Conservation (phyloP, 2,888 invertebrate genomes). For the Cotesia congregata region DNA sequence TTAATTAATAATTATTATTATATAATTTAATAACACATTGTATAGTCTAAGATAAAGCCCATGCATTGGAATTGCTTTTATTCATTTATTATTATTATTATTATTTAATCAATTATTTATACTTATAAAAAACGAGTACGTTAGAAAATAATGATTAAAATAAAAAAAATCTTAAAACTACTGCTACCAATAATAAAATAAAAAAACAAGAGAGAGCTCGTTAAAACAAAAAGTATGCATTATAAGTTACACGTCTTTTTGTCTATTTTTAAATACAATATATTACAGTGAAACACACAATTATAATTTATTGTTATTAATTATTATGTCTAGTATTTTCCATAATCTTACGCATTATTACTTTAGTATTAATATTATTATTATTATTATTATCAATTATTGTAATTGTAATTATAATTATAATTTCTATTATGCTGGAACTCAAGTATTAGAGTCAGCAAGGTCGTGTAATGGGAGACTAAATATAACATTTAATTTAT, state of each 20-base stretch:
- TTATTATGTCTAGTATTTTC: conserved; percentile 62
- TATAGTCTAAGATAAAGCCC: conserved; percentile 32
- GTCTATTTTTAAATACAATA: conserved; percentile 69
- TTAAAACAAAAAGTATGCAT: conserved; percentile 34
- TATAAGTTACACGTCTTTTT: conserved; percentile 45
- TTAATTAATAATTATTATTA: not conserved
- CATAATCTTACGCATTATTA: conserved; percentile 50
- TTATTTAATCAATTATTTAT: not conserved
- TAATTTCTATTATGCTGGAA: conserved; percentile 55
- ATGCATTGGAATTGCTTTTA: conserved; percentile 33
- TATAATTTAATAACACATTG: conserved; percentile 41
- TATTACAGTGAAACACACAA: conserved; percentile 70
- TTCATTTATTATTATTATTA: not conserved
- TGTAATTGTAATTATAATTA: conserved; percentile 49
- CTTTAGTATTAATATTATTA: conserved; percentile 52
- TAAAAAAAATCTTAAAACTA: conserved; percentile 21
- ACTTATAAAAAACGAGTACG: conserved; percentile 7
- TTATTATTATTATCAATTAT: conserved; percentile 54
- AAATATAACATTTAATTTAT: conserved; percentile 50
- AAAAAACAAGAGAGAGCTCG: conserved; percentile 34
- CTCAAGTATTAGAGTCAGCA: conserved; percentile 63
- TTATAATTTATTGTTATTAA: conserved; percentile 69
- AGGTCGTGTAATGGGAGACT: conserved; percentile 65
- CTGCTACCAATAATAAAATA: conserved; percentile 18
- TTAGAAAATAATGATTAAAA: conserved; percentile 21